Base-by-base conservation (phyloP, 2,113 vertebrate genomes). In the Psittacus erithacus region DNA sequence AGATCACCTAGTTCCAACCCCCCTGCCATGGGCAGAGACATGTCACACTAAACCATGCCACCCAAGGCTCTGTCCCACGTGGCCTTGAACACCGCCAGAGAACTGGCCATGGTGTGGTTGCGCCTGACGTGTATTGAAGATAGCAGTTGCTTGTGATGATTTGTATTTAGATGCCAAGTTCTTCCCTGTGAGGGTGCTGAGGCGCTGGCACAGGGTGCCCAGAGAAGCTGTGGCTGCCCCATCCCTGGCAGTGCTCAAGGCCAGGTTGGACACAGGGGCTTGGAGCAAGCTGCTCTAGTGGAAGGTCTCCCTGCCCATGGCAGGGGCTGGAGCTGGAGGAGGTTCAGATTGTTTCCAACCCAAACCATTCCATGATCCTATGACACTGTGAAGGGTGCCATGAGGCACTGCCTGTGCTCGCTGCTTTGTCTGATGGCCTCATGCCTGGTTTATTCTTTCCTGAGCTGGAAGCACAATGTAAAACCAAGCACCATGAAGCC, bases 381-480 rank as follows among this genome's bases (percentile, higher is more conserved):
- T 13, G 29, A 23, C 9, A 4, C 33, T 23, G 31, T 33, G 33
- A 22, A 23, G 55, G 33, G 20, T 59, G 55, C 55, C 55, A 15
- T 20, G 55, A 33, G 55, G 55, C 20, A n/a, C 55, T 4, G 33
- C 33, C 33, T 59, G 20, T 59, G 55, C 55, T n/a, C 33, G 9
- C 55, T 50, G 23, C 44, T 67, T 17, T 47, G 7, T 47, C 76
- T 41, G 62, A 59, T 38, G 59, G 47, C 49, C 64, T 49, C 9
- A 0, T 44, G 52, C 35, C 2, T 49, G 33, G 27, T n/a, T 35
- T 47, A 3, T 9, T 49, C 35, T 41, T 53, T 9, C 0, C 0
- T 20, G 41, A 82, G 52, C 52, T 41, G 41, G 33, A 38, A 81
- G 55, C 70, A 24, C n/a, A 3, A 15, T 2, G 33, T 33, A 6